Evolutionary conservation across 2,888 invertebrate species (phyloP), one percentile per base, ranked within the genome.

Genomic region (Silvanus unidentatus): DNA sequence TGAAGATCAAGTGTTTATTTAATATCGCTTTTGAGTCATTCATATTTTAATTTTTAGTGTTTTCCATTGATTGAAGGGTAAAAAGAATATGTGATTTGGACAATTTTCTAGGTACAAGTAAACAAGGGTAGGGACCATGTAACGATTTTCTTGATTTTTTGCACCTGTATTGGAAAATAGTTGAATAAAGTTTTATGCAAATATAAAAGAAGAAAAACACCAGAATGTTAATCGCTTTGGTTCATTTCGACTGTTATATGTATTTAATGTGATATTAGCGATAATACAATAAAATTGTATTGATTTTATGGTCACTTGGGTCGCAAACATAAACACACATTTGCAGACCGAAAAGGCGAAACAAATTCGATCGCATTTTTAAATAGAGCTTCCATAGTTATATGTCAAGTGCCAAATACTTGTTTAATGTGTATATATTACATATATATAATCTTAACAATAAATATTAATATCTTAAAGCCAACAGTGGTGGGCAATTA

Each of bases 1-100:
- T 61, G 80, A 80, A 60, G 80, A 81, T 65, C 81, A 81, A 68
- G 79, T 81, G 69, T 81, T 80, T 75, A 79, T 81, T 68, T 80
- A 62, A 61, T 40, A 41, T 28, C 12, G 1, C 9, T 22, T n/a
- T n/a, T n/a, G n/a, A n/a, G 22, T 8, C 22, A 22, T 3, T 34
- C 4, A 14, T 38, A 34, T 34, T 13, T 13, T 22, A 22, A 22
- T 22, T 22, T 22, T 22, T 22, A 22, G 22, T 22, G 3, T 22
- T n/a, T n/a, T n/a, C n/a, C n/a, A n/a, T n/a, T n/a, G n/a, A n/a
- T n/a, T n/a, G n/a, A n/a, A n/a, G n/a, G n/a, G n/a, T n/a, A n/a
- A n/a, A n/a, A n/a, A n/a, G n/a, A n/a, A n/a, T n/a, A n/a, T n/a
- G n/a, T n/a, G n/a, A n/a, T n/a, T n/a, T n/a, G n/a, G n/a, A n/a